Evolutionary conservation across 2,113 vertebrate species (phyloP).

Genomic region (Saguinus imperator): DNA sequence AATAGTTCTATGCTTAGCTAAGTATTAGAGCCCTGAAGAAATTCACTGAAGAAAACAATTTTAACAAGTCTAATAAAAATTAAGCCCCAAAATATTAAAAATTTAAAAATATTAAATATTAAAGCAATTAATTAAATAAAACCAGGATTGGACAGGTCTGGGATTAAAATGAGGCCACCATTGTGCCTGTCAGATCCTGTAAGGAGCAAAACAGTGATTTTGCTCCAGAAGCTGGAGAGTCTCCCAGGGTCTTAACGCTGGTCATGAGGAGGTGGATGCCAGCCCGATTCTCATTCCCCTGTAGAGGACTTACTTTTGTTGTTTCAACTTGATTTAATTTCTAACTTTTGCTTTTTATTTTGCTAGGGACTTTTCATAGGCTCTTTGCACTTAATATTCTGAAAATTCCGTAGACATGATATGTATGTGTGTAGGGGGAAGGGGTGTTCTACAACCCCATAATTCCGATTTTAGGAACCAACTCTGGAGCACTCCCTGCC

Average conservation of each 20-base stretch:
- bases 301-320: neutral
- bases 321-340: neutral
- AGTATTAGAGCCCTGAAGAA: neutral
- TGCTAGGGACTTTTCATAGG: neutral
- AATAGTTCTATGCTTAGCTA: neutral
- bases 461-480: neutral
- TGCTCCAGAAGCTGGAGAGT: neutral
- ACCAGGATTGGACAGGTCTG: neutral
- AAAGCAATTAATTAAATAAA: neutral
- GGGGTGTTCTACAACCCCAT: neutral
- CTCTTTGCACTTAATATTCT: neutral
- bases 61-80: slow-evolving; percentile 18
- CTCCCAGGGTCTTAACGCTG: neutral
- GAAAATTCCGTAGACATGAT: neutral
- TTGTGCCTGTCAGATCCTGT: neutral
- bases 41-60: slow-evolving; percentile 6
- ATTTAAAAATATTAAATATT: neutral
- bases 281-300: neutral
- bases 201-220: neutral
- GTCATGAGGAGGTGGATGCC: neutral
- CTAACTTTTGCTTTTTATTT: neutral
- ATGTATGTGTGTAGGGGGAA: neutral
- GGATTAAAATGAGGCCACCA: no score
- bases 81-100: neutral
- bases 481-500: neutral